These are phyloP conservation scores for Drosophila hydei DNA, from an alignment of 1,140 invertebrate genomes.

Conservation along the genomic window DNA sequence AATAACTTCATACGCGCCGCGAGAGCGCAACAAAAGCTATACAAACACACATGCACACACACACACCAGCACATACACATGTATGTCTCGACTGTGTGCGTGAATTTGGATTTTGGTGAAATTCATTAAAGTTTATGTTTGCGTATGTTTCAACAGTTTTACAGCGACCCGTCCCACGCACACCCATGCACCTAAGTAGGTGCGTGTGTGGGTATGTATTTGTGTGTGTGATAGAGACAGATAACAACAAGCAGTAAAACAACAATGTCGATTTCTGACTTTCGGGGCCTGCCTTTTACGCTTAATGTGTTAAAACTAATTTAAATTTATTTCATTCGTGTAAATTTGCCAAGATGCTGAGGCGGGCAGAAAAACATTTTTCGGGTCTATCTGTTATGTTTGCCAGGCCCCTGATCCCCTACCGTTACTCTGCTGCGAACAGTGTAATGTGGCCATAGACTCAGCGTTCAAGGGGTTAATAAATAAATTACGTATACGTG, in stretches of 20 bases:
- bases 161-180: slow-evolving; percentile 27
- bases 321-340: slow-evolving; percentile 79
- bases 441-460: neutral
- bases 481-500: slow-evolving; percentile 82
- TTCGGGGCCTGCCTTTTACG: slow-evolving; percentile 72
- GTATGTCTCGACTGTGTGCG: slow-evolving; percentile 25
- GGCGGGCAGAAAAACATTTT: slow-evolving; percentile 52
- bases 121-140: slow-evolving; percentile 83
- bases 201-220: neutral
- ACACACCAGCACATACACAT: slow-evolving; percentile 13
- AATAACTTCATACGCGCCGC: slow-evolving; percentile 72
- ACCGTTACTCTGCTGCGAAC: neutral
- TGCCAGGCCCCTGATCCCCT: neutral
- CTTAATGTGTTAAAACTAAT: slow-evolving; percentile 82
- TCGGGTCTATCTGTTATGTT: slow-evolving; percentile 19
- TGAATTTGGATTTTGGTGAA: slow-evolving; percentile 74
- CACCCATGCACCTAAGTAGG: neutral
- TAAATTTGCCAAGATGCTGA: slow-evolving; percentile 66
- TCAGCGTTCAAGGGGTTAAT: slow-evolving; percentile 73
- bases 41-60: slow-evolving; percentile 17
- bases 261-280: slow-evolving; percentile 68
- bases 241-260: slow-evolving; percentile 17
- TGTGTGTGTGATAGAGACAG: slow-evolving; percentile 3
- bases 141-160: slow-evolving; percentile 67
- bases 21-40: slow-evolving; percentile 40